These are phyloP conservation scores for Acanthopagrus latus DNA, from an alignment of 2,797 vertebrate species.

Conservation along the genomic window DNA sequence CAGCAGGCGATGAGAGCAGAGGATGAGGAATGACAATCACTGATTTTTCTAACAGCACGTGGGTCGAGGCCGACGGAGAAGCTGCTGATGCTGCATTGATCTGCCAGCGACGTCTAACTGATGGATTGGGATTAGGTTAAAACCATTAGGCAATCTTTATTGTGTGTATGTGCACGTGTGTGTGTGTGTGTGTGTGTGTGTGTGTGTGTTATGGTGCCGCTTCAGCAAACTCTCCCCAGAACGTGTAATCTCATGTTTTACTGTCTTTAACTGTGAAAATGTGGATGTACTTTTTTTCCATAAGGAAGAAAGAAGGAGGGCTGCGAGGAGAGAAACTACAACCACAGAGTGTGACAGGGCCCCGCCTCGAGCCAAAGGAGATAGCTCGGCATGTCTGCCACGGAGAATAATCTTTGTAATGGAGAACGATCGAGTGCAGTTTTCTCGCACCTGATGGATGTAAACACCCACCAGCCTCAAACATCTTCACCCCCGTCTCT, in stretches of 20 bases:
- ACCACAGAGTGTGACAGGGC: conserved; percentile 37
- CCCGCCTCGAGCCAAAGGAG: conserved; percentile 38
- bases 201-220: not conserved
- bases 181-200: conserved; percentile 7
- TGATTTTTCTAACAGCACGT: conserved; percentile 58
- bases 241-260: conserved; percentile 7
- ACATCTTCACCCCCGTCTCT: conserved; percentile 30
- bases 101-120: conserved; percentile 52
- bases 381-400: conserved; percentile 30
- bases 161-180: conserved; percentile 2
- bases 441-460: conserved; percentile 54
- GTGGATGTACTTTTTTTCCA: not conserved
- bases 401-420: conserved; percentile 45
- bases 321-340: conserved; percentile 23
- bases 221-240: conserved; percentile 3
- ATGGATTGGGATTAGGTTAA: conserved; percentile 59
- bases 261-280: conserved; percentile 9
- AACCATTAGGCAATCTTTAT: conserved; percentile 14
- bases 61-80: conserved; percentile 35
- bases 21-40: conserved; percentile 44
- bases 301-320: not conserved
- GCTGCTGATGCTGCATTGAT: conserved; percentile 68
- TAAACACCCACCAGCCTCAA: conserved; percentile 47
- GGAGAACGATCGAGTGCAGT: conserved; percentile 29
- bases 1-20: conserved; percentile 35